Base-by-base conservation (phyloP, 2,113 vertebrate species). In the Verasper variegatus region DNA sequence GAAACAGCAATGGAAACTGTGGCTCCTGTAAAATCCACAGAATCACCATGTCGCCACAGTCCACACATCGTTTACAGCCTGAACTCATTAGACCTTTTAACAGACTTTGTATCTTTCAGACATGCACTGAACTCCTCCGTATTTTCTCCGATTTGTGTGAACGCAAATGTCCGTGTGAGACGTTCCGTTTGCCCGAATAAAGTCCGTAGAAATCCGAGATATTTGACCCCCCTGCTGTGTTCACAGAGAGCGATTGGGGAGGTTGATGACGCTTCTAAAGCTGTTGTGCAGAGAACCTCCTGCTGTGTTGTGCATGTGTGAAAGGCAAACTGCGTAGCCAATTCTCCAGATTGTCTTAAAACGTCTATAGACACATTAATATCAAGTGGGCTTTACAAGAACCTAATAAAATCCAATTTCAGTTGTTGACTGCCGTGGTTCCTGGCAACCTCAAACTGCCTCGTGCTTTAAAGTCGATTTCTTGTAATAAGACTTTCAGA, bases 1-100 rank as follows among this genome's bases (percentile, higher is more conserved):
- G 21, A 78, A 12, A 18, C 0, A 13, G 18, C 61, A 71, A 74
- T 72, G 80, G 77, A 82, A 83, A 82, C 51, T 76, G 24, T 59
- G 56, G 68, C 62, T 79, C 58, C 64, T 51, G 56, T 76, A 71
- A 87, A 82, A 45, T 40, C 54, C 52, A 55, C 4, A 26, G n/a
- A 17, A 23, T 69, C 31, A 15, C 27, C 42, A 26, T 24, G n/a
- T 31, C 71, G 65, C 35, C 42, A 26, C 54, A 75, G 42, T n/a
- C 20, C 11, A 14, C 65, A 49, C 65, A 54, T 18, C 71, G 60
- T 74, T 77, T 31, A 67, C 69, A 76, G 73, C 47, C 71, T 56
- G 8, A 35, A 37, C 26, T 63, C 31, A 61, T 37, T 40, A 12
- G 18, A n/a, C n/a, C 56, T 21, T 37, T 42, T n/a, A 49, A 74